Percentiles rank a stretch among this genome's conserved stretches.
phyloP scores from a whole-genome alignment of 1,140 invertebrate species.

The Lycorma delicatula region DNA sequence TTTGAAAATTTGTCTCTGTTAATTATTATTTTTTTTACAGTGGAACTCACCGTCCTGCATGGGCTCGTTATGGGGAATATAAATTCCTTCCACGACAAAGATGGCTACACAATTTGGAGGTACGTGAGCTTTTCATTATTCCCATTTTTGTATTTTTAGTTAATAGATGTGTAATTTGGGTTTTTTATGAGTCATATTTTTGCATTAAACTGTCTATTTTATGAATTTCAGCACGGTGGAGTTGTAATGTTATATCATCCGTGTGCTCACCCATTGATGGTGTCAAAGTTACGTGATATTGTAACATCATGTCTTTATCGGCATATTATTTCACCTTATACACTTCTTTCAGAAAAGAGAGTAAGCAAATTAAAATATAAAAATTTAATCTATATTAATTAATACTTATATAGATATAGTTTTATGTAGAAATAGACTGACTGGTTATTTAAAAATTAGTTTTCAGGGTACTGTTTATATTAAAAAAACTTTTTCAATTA shows the following conservation, averaged over 20 bases:
- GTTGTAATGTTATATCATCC: slow-evolving; percentile 83
- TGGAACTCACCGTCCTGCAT: slow-evolving; percentile 69
- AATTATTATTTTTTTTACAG: slow-evolving; percentile 42
- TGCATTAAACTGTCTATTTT: not conserved
- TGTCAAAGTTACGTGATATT: slow-evolving; percentile 51
- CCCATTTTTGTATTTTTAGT: slow-evolving; percentile 8
- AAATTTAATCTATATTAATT: too few species aligned
- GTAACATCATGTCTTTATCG: slow-evolving; percentile 63
- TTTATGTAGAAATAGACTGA: too few species aligned
- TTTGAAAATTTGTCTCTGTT: not conserved
- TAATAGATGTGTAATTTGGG: slow-evolving; percentile 15
- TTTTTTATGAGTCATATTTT: slow-evolving; percentile 8
- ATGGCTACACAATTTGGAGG: slow-evolving; percentile 78
- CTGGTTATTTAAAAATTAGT: too few species aligned
- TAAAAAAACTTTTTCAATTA: too few species aligned
- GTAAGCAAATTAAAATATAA: too few species aligned
- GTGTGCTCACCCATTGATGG: slow-evolving; percentile 61
- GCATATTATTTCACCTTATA: slow-evolving; percentile 73
- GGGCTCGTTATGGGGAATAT: slow-evolving; percentile 77
- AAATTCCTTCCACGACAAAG: slow-evolving; percentile 69
- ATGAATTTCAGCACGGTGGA: slow-evolving; percentile 57
- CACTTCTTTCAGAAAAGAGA: slow-evolving; percentile 46
- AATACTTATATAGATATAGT: too few species aligned
- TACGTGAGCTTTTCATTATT: slow-evolving; percentile 31
- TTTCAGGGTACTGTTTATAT: too few species aligned